Evolutionary conservation across 1,140 invertebrate genomes (phyloP), one percentile per base, ranked within the genome.

Genomic region (Diachasmimorpha longicaudata): DNA sequence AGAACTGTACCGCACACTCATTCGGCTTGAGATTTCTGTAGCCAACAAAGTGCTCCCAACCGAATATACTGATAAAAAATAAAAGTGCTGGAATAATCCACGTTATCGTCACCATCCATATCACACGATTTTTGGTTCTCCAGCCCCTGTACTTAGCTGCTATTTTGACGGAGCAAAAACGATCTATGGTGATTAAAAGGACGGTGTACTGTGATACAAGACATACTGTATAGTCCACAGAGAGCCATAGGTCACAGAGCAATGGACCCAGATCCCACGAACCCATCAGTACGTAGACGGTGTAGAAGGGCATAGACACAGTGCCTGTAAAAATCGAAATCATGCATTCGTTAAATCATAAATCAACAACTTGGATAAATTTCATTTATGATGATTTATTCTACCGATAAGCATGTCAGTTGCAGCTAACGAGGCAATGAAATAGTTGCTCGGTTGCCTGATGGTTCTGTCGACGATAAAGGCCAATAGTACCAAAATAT

Each of bases 121-220:
- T 93, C 0, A 98, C 96, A 80, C 95, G 92, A 77, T 94, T 93
- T 82, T 98, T 97, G 0, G 99, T 99, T 58, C 99, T 91, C 99
- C 99, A 99, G 81, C 96, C 94, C 67, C 98, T 92, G 88, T 99
- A 99, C 82, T 95, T 95, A 0, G 99, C 97, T 1, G 99, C 98
- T 76, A 99, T 99, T 91, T 99, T 99, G 0, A 99, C 98, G 8
- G 98, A 99, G 88, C 98, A 99, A 89, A 98, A 99, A 77, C 99
- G 92, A 89, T 99, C 99, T 69, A 99, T 96, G 13, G 99, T 99
- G 79, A 99, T 99, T 66, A 99, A 91, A 31, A 99, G 93, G 1
- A 99, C 99, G 0, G 99, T 99, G 87, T 99, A 99, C 87, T 99
- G 99, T 1, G 98, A 99, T 4, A 99, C 98, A 21, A 99, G 91